A percentile compares a stretch with the other conserved stretches of the same genome.
Conservation (phyloP, 2,113 vertebrate genomes). For the Corythaixoides concolor region DNA sequence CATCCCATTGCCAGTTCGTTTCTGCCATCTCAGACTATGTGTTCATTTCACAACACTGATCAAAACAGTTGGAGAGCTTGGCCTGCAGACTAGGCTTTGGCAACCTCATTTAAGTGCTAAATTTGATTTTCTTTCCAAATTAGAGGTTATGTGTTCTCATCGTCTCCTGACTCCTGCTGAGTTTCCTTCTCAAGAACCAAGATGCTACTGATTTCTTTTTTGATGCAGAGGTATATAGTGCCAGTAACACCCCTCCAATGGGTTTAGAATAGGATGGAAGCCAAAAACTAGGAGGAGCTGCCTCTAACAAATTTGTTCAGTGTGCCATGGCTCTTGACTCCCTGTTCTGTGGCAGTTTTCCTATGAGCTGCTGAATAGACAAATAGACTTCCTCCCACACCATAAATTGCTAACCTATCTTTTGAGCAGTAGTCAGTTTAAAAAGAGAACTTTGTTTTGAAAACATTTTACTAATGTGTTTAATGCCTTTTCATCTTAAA, state of each 20-base stretch:
- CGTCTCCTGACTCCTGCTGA: not conserved
- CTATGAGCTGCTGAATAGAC: not conserved
- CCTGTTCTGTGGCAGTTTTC: not conserved
- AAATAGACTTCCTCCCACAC: not conserved
- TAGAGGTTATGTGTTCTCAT: not conserved
- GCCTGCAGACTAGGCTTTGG: not conserved
- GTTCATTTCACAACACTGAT: not conserved
- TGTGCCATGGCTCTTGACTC: not conserved
- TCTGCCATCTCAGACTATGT: not conserved
- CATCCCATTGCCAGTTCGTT: not conserved
- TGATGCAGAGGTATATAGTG: not conserved
- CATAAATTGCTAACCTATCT: not conserved
- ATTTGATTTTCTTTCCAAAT: not conserved
- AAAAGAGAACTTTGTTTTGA: not conserved
- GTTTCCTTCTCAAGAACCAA: not conserved
- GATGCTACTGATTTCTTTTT: not conserved
- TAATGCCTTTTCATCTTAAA: not conserved
- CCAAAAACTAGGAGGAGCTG: not conserved
- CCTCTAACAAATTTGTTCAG: not conserved
- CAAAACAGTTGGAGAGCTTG: not conserved
- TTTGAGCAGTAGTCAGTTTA: not conserved
- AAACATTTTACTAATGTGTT: not conserved
- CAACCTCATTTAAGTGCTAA: not conserved
- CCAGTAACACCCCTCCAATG: not conserved
- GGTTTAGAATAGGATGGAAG: not conserved